Conservation (phyloP, 2,113 vertebrate species). For the Ochotona princeps region DNA sequence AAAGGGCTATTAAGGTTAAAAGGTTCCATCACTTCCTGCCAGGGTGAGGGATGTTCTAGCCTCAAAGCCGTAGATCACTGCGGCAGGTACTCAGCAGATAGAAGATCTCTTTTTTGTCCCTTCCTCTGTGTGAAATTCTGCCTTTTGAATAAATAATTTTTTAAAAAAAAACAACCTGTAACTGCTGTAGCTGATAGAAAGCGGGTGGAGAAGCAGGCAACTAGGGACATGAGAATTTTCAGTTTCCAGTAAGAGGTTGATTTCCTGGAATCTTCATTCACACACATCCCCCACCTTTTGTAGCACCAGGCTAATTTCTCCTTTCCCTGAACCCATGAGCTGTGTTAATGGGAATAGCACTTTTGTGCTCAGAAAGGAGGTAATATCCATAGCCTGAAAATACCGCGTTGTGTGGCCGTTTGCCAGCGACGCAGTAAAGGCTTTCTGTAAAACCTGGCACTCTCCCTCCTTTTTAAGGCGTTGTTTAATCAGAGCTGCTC, state of each 20-base stretch:
- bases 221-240: not conserved
- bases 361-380: constrained; percentile 67
- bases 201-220: not conserved
- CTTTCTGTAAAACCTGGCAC: constrained; percentile 76
- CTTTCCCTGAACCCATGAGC: constrained; percentile 11
- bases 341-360: constrained; percentile 62
- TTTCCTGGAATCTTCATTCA: constrained; percentile 61
- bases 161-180: not conserved
- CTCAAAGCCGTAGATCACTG: constrained; percentile 29
- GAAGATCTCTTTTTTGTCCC: no score
- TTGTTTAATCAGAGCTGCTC: constrained; percentile 71
- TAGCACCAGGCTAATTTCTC: constrained; percentile 56
- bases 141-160: no score
- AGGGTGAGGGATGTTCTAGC: not conserved
- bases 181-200: not conserved
- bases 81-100: constrained; percentile 17
- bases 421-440: constrained; percentile 68
- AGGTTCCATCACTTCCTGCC: constrained; percentile 37
- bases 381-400: constrained; percentile 75
- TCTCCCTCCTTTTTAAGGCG: constrained; percentile 69
- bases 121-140: no score
- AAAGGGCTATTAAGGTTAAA: constrained; percentile 32
- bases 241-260: constrained; percentile 43
- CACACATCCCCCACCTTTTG: constrained; percentile 3
- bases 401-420: constrained; percentile 59